Conservation (phyloP, 2,888 invertebrate species). For the Venusia cambrica region DNA sequence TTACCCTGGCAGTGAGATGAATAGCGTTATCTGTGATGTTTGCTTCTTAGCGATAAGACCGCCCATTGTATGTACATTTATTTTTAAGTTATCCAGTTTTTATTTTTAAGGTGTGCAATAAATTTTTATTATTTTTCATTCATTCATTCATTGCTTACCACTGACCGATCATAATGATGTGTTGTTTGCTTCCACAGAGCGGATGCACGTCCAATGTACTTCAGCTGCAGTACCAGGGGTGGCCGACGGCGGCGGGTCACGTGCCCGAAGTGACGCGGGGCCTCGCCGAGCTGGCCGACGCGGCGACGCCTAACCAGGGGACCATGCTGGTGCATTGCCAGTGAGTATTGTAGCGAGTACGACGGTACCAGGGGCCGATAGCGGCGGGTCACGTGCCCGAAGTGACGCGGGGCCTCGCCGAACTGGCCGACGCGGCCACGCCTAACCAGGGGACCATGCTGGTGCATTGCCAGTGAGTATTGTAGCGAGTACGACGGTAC, state of each 20-base stretch:
- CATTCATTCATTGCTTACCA: too few species aligned
- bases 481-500: too few species aligned
- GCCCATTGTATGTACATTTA: too few species aligned
- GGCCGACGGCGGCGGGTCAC: constrained; percentile 94
- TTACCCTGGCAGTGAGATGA: too few species aligned
- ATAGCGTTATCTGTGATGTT: too few species aligned
- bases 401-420: constrained; percentile 92
- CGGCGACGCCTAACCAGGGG: constrained; percentile 66
- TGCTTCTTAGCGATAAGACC: too few species aligned
- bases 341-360: too few species aligned
- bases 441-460: constrained; percentile 81
- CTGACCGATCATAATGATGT: background rate
- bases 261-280: constrained; percentile 94
- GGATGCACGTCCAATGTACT: constrained; percentile 88
- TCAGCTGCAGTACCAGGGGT: constrained; percentile 95
- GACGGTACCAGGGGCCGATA: constrained; percentile 95
- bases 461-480: constrained; percentile 90
- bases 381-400: constrained; percentile 94
- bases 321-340: constrained; percentile 93
- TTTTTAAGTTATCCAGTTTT: too few species aligned
- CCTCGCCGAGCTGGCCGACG: constrained; percentile 92
- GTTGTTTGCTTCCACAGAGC: constrained; percentile 70
- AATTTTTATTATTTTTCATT: too few species aligned
- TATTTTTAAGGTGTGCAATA: too few species aligned
- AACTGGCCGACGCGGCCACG: constrained; percentile 88